Evolutionary conservation across 2,113 vertebrate genomes (phyloP).

Genomic region (Erythrocercus mccallii): DNA sequence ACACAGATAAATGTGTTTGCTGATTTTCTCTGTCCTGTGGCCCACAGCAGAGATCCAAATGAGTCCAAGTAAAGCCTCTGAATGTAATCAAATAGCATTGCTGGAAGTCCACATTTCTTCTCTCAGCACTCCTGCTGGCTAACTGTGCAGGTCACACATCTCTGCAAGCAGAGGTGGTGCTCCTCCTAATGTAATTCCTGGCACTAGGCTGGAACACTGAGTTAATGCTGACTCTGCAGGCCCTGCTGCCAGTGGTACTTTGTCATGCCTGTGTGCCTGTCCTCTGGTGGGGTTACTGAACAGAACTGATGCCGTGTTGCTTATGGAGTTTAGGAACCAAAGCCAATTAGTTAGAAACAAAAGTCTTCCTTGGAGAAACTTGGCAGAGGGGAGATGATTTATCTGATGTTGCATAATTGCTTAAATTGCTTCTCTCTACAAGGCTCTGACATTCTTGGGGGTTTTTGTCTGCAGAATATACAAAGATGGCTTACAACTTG

Average conservation of each 20-base stretch:
- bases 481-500: slow-evolving; percentile 93
- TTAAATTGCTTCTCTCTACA: not conserved
- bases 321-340: not conserved
- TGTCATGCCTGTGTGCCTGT: slow-evolving; percentile 4
- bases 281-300: not conserved
- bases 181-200: slow-evolving; percentile 16
- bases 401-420: not conserved
- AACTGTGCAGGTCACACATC: not conserved
- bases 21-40: not conserved
- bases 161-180: not conserved
- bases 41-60: not conserved
- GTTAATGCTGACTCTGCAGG: slow-evolving; percentile 37
- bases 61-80: not conserved
- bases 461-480: slow-evolving; percentile 82
- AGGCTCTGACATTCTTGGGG: not conserved
- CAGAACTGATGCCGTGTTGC: not conserved
- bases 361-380: not conserved
- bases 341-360: not conserved
- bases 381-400: not conserved
- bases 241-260: not conserved
- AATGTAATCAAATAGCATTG: not conserved
- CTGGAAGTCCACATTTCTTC: slow-evolving; percentile 6
- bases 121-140: not conserved
- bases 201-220: not conserved
- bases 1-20: not conserved